These are phyloP conservation scores for Archocentrus centrarchus DNA, from an alignment of 2,113 vertebrate species.

Conservation along the genomic window DNA sequence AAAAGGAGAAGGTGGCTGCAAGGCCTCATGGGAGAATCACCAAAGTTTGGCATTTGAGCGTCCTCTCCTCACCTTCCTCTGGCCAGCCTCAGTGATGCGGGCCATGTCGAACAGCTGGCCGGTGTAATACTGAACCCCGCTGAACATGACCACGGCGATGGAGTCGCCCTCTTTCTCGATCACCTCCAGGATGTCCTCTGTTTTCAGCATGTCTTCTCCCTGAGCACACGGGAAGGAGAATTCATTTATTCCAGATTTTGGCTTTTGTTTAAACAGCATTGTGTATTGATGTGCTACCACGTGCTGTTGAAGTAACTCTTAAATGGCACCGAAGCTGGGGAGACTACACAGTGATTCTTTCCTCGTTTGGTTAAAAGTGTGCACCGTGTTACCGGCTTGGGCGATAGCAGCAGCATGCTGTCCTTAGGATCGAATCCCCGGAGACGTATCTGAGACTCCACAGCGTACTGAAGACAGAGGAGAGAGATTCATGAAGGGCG, in stretches of 20 bases:
- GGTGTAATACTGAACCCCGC: constrained; percentile 93
- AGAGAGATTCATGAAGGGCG: background rate
- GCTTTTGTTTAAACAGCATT: too few relatives aligned
- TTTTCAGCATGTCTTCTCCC: constrained; percentile 90
- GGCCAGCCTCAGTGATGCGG: constrained; percentile 89
- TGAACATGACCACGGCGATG: constrained; percentile 89
- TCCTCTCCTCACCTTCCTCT: constrained; percentile 84
- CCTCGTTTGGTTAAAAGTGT: background rate
- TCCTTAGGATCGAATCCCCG: constrained; percentile 82
- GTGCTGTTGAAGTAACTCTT: background rate
- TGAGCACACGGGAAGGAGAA: constrained; percentile 57
- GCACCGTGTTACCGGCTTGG: constrained; percentile 81
- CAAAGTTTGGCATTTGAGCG: background rate
- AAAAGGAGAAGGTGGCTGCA: background rate
- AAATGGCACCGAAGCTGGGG: too few relatives aligned
- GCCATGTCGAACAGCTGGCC: constrained; percentile 94
- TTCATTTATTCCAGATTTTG: too few relatives aligned
- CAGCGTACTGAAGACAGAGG: constrained; percentile 85
- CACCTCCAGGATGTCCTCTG: constrained; percentile 88
- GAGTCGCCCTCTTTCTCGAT: constrained; percentile 91
- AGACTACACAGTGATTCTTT: background rate
- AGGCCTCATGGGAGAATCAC: background rate
- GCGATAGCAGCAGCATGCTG: constrained; percentile 86
- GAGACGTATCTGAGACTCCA: constrained; percentile 91
- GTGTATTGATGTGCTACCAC: background rate